Evolutionary conservation across 2,113 vertebrate genomes (phyloP).

Genomic region (Nasalis larvatus): DNA sequence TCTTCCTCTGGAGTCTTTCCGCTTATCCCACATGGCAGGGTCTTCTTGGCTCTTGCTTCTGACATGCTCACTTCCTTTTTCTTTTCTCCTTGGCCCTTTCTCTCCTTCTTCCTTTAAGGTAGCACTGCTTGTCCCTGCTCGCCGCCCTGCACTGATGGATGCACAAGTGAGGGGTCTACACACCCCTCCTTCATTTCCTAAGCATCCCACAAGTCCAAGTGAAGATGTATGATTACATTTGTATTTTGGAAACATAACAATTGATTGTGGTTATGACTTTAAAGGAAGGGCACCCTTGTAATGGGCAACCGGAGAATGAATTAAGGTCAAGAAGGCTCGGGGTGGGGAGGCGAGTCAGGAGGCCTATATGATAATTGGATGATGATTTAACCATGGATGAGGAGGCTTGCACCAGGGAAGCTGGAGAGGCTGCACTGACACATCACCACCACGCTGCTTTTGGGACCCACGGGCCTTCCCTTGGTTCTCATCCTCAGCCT

Average conservation of each 20-base stretch:
- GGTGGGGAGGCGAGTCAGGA: background rate
- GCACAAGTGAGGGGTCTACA: fast-evolving
- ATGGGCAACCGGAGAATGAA: background rate
- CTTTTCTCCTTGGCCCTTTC: background rate
- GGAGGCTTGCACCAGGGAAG: background rate
- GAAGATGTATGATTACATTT: background rate
- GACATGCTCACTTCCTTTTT: background rate
- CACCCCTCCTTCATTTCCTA: background rate
- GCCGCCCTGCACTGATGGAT: background rate
- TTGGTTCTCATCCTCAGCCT: background rate
- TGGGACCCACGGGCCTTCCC: background rate
- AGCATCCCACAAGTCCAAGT: background rate
- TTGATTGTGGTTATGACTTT: background rate
- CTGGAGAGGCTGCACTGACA: fast-evolving
- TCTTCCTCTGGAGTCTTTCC: background rate
- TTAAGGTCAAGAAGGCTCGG: background rate
- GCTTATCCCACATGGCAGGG: fast-evolving
- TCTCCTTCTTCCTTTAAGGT: background rate
- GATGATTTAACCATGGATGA: background rate
- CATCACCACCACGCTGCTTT: fast-evolving
- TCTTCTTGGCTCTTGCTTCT: background rate
- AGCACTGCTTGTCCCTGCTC: fast-evolving
- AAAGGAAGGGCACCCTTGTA: background rate
- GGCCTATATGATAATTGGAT: fast-evolving
- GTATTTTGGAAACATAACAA: background rate